Conservation (phyloP, 1,140 invertebrate genomes). For the Drosophila persimilis region DNA sequence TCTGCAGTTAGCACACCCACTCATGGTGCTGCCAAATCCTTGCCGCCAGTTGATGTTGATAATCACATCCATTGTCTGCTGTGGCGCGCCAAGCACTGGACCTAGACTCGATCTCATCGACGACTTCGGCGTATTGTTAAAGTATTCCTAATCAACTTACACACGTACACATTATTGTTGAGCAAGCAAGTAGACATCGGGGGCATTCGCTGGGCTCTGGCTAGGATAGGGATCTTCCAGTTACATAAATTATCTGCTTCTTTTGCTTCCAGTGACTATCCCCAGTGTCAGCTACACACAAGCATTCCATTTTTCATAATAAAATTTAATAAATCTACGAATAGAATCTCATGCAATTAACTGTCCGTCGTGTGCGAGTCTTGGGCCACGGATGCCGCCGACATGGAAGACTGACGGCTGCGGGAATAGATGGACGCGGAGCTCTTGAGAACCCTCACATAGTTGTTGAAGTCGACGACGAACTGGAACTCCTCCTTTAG, state of each 20-base stretch:
- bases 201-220: not conserved
- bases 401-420: conserved; percentile 72
- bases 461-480: conserved; percentile 88
- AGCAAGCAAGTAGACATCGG: conserved; percentile 14
- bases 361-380: conserved; percentile 14
- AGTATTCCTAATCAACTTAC: conserved; percentile 15
- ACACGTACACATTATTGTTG: conserved; percentile 20
- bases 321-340: conserved; percentile 32
- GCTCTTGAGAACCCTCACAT: conserved; percentile 86
- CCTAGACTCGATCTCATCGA: conserved; percentile 71
- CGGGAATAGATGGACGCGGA: conserved; percentile 73
- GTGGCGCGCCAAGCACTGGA: conserved; percentile 90
- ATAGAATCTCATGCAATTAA: conserved; percentile 19
- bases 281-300: conserved; percentile 5
- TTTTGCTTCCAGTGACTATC: conserved; percentile 1
- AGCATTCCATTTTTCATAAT: conserved; percentile 49
- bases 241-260: not conserved
- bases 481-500: conserved; percentile 90
- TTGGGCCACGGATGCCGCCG: conserved; percentile 50
- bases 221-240: not conserved
- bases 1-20: conserved; percentile 60
- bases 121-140: conserved; percentile 25
- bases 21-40: conserved; percentile 60
- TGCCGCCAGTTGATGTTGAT: conserved; percentile 81
- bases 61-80: conserved; percentile 88